Conservation (phyloP, 2,797 vertebrate species). For the Australoheros facetus region DNA sequence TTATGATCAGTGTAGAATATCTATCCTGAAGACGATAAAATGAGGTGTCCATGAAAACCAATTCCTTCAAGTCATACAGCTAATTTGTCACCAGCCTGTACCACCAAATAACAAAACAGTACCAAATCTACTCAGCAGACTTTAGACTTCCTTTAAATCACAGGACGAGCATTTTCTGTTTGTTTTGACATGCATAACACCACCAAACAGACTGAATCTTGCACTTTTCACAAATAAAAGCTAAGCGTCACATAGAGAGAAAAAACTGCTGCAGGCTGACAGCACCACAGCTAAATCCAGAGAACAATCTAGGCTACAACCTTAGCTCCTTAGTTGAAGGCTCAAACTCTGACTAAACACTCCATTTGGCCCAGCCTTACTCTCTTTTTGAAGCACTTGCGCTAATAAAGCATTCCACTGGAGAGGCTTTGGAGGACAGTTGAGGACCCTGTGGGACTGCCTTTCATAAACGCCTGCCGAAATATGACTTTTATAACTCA, state of each 20-base stretch:
- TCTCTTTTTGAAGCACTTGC: slow-evolving; percentile 19
- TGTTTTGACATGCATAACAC: background rate
- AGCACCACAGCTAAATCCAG: background rate
- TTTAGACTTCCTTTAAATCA: background rate
- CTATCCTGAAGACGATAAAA: background rate
- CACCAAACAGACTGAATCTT: background rate
- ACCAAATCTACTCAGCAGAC: background rate
- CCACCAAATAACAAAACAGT: background rate
- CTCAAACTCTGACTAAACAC: slow-evolving; percentile 15
- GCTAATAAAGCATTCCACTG: slow-evolving; percentile 47
- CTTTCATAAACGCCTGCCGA: slow-evolving; percentile 56
- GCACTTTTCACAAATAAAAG: background rate
- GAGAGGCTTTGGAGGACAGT: slow-evolving; percentile 54
- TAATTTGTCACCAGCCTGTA: background rate
- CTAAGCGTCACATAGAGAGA: background rate
- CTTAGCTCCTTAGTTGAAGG: background rate
- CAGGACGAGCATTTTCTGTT: background rate
- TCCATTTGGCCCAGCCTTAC: background rate
- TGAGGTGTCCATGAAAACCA: fast-evolving
- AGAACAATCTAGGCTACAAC: background rate
- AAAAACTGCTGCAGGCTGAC: background rate
- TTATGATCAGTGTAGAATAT: background rate
- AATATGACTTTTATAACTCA: slow-evolving; percentile 45
- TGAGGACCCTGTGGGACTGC: slow-evolving; percentile 56
- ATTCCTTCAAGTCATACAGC: background rate